Evolutionary conservation across 2,113 vertebrate species (phyloP).

Genomic region (Periophthalmus modestus): DNA sequence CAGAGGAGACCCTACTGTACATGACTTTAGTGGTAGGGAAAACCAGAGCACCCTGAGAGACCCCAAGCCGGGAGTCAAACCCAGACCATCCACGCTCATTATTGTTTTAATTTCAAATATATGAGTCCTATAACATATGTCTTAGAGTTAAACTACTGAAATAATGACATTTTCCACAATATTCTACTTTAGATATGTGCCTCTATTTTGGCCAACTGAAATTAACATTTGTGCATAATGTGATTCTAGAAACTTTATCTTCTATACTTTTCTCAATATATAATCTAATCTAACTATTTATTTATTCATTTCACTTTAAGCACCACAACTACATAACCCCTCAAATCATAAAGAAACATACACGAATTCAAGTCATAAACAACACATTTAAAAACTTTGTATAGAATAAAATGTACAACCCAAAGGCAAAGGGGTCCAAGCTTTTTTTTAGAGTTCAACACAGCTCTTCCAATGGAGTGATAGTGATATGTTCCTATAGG

Average conservation of each 20-base stretch:
- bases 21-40: too few relatives aligned
- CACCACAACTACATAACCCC: constrained; percentile 40
- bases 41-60: too few relatives aligned
- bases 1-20: too few relatives aligned
- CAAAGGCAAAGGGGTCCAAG: constrained; percentile 39
- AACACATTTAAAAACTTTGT: constrained; percentile 38
- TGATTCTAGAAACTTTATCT: constrained; percentile 3
- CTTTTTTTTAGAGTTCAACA: constrained; percentile 22
- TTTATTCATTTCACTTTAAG: constrained; percentile 40
- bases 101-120: too few relatives aligned
- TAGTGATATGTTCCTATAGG: constrained; percentile 33
- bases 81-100: too few relatives aligned
- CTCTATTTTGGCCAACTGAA: not conserved
- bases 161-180: not conserved
- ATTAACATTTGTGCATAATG: constrained; percentile 1
- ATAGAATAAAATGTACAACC: constrained; percentile 36
- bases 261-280: constrained; percentile 4
- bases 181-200: not conserved
- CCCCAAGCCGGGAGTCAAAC: too few relatives aligned
- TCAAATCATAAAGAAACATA: constrained; percentile 44
- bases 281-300: constrained; percentile 13
- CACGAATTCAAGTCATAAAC: constrained; percentile 64
- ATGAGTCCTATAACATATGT: not conserved
- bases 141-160: not conserved
- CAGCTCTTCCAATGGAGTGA: constrained; percentile 36